A percentile compares a stretch with the other conserved stretches of the same genome.
These are phyloP conservation scores for Acanthurus leucopareius DNA, from an alignment of 2,797 vertebrate species.

Conservation along the genomic window DNA sequence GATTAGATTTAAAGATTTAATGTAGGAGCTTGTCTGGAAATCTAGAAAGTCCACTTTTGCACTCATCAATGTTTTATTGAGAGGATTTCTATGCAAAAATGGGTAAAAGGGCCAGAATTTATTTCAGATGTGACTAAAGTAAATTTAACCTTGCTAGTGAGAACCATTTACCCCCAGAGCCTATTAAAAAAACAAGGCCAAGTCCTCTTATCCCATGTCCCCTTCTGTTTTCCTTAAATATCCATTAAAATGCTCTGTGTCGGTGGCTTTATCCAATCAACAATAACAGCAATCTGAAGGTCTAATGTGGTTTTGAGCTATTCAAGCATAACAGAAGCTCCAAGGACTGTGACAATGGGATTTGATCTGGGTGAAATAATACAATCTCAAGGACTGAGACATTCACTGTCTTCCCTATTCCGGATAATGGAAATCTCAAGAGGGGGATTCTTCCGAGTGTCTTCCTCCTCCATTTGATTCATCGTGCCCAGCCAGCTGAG, in stretches of 20 bases:
- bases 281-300: conserved; percentile 53
- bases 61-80: conserved; percentile 38
- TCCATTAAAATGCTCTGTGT: conserved; percentile 17
- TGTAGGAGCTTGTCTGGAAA: conserved; percentile 55
- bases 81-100: conserved; percentile 11
- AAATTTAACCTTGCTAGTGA: conserved; percentile 8
- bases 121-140: conserved; percentile 12
- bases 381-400: conserved; percentile 64
- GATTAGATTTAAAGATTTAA: conserved; percentile 65
- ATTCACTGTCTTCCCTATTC: conserved; percentile 58
- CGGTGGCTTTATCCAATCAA: conserved; percentile 50
- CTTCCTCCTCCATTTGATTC: conserved; percentile 50
- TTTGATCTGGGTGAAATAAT: conserved; percentile 64
- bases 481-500: conserved; percentile 66
- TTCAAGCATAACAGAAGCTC: conserved; percentile 43
- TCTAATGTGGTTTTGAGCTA: conserved; percentile 54
- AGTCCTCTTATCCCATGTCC: conserved; percentile 26
- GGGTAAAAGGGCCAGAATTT: conserved; percentile 11
- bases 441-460: conserved; percentile 49
- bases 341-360: conserved; percentile 56
- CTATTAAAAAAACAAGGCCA: conserved; percentile 19
- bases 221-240: conserved; percentile 34
- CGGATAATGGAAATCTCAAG: conserved; percentile 67
- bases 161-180: conserved; percentile 11
- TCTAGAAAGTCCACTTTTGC: conserved; percentile 38